These are phyloP conservation scores for Panulirus ornatus DNA, from an alignment of 1,140 invertebrate species.

Conservation along the genomic window DNA sequence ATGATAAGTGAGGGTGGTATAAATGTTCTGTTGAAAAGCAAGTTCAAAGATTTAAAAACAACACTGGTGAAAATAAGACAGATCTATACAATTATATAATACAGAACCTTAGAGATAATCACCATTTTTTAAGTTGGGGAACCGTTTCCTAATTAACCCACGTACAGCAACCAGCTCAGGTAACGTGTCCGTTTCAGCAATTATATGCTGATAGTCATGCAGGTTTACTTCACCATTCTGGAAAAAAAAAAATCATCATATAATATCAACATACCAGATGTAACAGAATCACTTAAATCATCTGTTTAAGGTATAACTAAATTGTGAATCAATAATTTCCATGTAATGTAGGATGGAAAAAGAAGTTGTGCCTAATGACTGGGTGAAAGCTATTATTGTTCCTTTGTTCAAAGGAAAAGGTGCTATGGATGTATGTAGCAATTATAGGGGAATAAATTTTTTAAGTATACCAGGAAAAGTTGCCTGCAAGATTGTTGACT, in stretches of 20 bases:
- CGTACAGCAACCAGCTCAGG: constrained; percentile 48
- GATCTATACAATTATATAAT: not conserved
- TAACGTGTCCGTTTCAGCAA: constrained; percentile 41
- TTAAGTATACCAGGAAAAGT: too few species aligned
- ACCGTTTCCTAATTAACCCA: constrained; percentile 48
- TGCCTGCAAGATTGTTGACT: not conserved
- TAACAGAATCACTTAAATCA: not conserved
- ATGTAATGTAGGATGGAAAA: not conserved
- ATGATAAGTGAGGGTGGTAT: too few species aligned
- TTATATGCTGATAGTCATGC: constrained; percentile 25
- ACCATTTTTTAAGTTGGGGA: constrained; percentile 46
- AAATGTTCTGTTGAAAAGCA: too few species aligned
- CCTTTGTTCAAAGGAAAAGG: too few species aligned
- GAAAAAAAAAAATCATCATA: not conserved
- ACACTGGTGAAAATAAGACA: too few species aligned
- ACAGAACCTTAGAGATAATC: not conserved
- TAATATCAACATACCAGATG: not conserved
- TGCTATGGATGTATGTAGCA: too few species aligned
- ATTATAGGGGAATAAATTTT: too few species aligned
- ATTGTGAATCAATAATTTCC: not conserved
- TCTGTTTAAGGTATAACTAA: not conserved
- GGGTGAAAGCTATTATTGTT: too few species aligned
- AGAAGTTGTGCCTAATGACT: too few species aligned
- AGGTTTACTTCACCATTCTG: constrained; percentile 55
- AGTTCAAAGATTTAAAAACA: too few species aligned